These are phyloP conservation scores for Xanthorhoe designata DNA, from an alignment of 2,888 invertebrate species.

Conservation along the genomic window DNA sequence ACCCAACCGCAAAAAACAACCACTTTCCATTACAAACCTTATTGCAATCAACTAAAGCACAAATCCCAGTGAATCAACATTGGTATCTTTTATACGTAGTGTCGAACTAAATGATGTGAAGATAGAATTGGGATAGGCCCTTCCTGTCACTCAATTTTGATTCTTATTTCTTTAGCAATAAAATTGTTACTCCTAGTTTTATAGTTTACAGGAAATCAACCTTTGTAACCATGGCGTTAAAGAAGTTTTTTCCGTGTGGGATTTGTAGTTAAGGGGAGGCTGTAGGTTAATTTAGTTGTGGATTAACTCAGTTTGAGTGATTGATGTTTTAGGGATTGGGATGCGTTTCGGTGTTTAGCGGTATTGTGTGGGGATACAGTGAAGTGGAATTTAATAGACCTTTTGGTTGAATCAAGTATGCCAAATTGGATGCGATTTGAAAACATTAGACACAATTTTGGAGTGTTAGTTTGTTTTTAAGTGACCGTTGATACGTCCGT, in stretches of 20 bases:
- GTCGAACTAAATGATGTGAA: slow-evolving; percentile 67
- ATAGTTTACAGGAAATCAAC: slow-evolving; percentile 44
- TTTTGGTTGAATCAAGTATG: slow-evolving; percentile 12
- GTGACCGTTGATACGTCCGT: too few species aligned
- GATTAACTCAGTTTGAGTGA: slow-evolving; percentile 82
- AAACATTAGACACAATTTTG: not conserved
- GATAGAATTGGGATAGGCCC: slow-evolving; percentile 67
- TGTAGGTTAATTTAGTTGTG: slow-evolving; percentile 82
- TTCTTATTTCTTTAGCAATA: slow-evolving; percentile 50
- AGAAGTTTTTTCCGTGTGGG: slow-evolving; percentile 53
- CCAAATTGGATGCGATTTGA: slow-evolving; percentile 5
- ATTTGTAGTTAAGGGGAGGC: slow-evolving; percentile 64
- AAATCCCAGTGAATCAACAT: slow-evolving; percentile 37
- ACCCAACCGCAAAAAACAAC: slow-evolving; percentile 38
- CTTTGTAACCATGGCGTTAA: slow-evolving; percentile 50
- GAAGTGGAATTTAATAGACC: slow-evolving; percentile 25
- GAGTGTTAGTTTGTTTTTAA: not conserved
- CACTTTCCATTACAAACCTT: slow-evolving; percentile 43
- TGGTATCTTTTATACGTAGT: slow-evolving; percentile 51
- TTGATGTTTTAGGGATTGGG: slow-evolving; percentile 74
- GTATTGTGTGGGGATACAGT: slow-evolving; percentile 48
- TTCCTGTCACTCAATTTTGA: slow-evolving; percentile 55
- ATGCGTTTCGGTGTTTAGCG: slow-evolving; percentile 58
- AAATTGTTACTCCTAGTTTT: slow-evolving; percentile 28
- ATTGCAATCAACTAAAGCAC: slow-evolving; percentile 40